These are phyloP conservation scores for Danio albolineatus DNA, from an alignment of 2,797 vertebrate species.

Conservation along the genomic window DNA sequence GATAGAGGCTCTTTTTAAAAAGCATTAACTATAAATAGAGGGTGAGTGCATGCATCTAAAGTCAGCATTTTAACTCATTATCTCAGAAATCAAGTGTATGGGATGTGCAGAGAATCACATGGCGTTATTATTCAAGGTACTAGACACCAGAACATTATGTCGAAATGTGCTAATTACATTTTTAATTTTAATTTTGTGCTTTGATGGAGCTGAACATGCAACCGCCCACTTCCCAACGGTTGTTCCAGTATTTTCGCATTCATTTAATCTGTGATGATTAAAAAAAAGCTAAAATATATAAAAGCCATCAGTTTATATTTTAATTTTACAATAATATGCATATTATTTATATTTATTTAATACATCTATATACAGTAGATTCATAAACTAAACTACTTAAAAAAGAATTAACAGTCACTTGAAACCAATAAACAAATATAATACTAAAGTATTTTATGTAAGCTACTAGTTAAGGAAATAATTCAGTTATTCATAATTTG, in stretches of 20 bases:
- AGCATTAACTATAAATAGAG: slow-evolving; percentile 47
- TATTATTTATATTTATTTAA: too few relatives aligned
- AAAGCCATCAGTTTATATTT: too few relatives aligned
- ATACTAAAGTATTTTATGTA: too few relatives aligned
- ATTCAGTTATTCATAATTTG: too few relatives aligned
- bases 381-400: too few relatives aligned
- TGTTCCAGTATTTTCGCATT: slow-evolving; percentile 9
- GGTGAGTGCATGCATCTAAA: slow-evolving; percentile 24
- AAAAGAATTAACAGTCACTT: too few relatives aligned
- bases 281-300: not conserved
- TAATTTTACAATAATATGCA: too few relatives aligned
- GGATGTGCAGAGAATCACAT: not conserved
- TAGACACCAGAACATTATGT: slow-evolving; percentile 1
- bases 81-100: slow-evolving; percentile 19
- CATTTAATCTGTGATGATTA: not conserved
- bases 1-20: slow-evolving; percentile 24
- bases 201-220: not conserved
- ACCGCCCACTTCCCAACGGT: not conserved
- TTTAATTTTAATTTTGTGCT: not conserved
- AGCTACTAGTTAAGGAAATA: too few relatives aligned
- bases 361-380: too few relatives aligned
- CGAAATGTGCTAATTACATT: not conserved
- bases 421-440: too few relatives aligned
- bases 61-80: not conserved
- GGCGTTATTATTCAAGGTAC: not conserved